Base-by-base conservation (phyloP, 2,797 vertebrate genomes). In the Rhinophrynus dorsalis region DNA sequence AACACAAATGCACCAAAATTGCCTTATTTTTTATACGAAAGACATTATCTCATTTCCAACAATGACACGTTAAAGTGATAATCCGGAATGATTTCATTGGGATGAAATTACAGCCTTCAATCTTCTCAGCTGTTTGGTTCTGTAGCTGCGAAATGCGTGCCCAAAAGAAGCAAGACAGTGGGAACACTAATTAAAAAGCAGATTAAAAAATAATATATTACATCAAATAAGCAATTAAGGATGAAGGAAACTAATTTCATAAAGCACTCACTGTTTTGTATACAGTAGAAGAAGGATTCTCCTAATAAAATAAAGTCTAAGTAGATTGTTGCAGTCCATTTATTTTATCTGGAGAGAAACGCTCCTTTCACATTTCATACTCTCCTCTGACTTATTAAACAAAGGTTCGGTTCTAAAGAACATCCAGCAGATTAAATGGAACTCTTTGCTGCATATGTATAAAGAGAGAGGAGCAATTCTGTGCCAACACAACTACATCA, bases 151-250 rank as follows among this genome's bases (percentile, higher is more conserved):
- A 48, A 18, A 30, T 24, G 18, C 45, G 2, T 5, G 35, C 45
- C 27, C 30, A 51, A 52, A 66, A 45, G 60, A 65, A 59, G 26
- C n/a, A 47, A 62, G 69, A 52, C 45, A 33, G 61, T 44, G 26
- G 55, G 54, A 50, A 51, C 26, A 17, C 69, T 66, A 73, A 73
- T 73, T 73, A 73, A 66, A 65, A 44, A 66, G 57, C 32, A 73
- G 44, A 73, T 60, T 66, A 73, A 59, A 50, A 66, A 66, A 66
- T 66, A 59, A 73, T 66, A 58, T 44, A 51, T 73, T 50, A 52
- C 57, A 73, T 52, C 62, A 73, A 66, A 66, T 73, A 73, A 58
- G 54, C 69, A 59, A 66, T 73, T 73, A 59, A 66, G 69, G 54
- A 59, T 42, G 27, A 66, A 52, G 35, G 40, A 35, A 51, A 51